Base-by-base conservation (phyloP, 2,797 vertebrate species). In the Chelidonichthys spinosus region DNA sequence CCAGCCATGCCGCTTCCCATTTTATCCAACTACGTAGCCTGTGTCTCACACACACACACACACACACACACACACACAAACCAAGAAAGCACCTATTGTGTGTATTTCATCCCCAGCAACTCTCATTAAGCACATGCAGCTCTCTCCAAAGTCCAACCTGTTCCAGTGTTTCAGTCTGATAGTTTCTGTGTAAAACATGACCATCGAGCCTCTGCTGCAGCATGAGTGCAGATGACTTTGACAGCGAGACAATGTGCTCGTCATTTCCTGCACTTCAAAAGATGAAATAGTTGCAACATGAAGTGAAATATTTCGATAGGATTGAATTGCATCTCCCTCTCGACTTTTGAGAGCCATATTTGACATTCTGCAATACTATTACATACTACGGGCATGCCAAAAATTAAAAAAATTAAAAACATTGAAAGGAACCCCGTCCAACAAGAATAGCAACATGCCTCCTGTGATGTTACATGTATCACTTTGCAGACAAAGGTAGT, bases 1-100 rank as follows among this genome's bases (percentile, higher is more conserved):
- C 84, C 81, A 84, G 77, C 71, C 60, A 49, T 61, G 67, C 72
- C 36, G 36, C 56, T 62, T 49, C 44, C 42, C 9, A 47, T 63
- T 59, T 62, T 10, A 47, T 53, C 46, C 42, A 36, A 44, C 49
- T 37, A 42, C 54, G 36, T 53, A 67, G 35, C 59, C 50, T 7
- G 5, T 37, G 18, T 4, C 15, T 49, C 71, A 58, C 36, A 43
- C 56, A 49, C 58, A 33, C 25, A 37, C 17, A 2, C 13, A 44
- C 58, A 61, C 46, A 35, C 13, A 50, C 33, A 4, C 32, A 66
- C 55, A 35, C 42, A 72, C 25, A 60, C 40, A 78, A 11, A 17
- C 10, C 25, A 25, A 25, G 25, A 25, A 52, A 59, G n/a, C 42
- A 60, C 52, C 4, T 33, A 7, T 0, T 10, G 11, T 62, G 25